Evolutionary conservation across 1,140 invertebrate species (phyloP).

Genomic region (Hyposmocoma kahamanoa): DNA sequence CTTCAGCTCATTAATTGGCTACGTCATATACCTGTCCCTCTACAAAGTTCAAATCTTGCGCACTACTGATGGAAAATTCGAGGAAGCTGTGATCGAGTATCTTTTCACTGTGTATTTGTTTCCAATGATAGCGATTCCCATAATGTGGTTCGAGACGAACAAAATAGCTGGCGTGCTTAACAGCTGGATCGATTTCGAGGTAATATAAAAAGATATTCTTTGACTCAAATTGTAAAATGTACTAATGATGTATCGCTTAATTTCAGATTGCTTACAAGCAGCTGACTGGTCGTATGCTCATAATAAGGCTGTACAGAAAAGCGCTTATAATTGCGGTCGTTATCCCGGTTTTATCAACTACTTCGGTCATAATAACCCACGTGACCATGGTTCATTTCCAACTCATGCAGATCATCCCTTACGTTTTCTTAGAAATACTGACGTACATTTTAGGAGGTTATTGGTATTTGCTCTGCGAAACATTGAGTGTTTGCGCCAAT

Average conservation of each 20-base stretch:
- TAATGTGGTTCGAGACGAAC: conserved; percentile 77
- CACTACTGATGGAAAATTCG: conserved; percentile 78
- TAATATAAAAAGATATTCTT: conserved; percentile 22
- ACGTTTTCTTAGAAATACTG: conserved; percentile 78
- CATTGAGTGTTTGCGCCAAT: conserved; percentile 75
- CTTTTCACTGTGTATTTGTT: conserved; percentile 79
- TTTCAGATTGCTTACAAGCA: conserved; percentile 72
- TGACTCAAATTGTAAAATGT: conserved; percentile 1
- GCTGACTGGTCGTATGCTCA: conserved; percentile 65
- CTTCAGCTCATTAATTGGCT: conserved; percentile 66
- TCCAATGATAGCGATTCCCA: conserved; percentile 75
- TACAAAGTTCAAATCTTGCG: conserved; percentile 75
- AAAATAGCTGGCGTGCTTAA: conserved; percentile 76
- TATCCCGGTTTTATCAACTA: conserved; percentile 75
- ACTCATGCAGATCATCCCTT: conserved; percentile 76
- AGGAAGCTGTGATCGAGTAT: conserved; percentile 81
- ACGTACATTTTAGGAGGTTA: conserved; percentile 78
- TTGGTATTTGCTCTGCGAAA: conserved; percentile 78
- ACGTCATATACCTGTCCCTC: conserved; percentile 75
- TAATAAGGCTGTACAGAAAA: conserved; percentile 67
- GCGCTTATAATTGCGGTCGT: conserved; percentile 68
- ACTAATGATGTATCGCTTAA: no score
- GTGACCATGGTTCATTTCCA: conserved; percentile 79
- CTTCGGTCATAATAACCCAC: conserved; percentile 77
- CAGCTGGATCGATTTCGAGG: conserved; percentile 77